These are phyloP conservation scores for Scrobipalpa atriplicella DNA, from an alignment of 2,888 invertebrate species.

Conservation along the genomic window DNA sequence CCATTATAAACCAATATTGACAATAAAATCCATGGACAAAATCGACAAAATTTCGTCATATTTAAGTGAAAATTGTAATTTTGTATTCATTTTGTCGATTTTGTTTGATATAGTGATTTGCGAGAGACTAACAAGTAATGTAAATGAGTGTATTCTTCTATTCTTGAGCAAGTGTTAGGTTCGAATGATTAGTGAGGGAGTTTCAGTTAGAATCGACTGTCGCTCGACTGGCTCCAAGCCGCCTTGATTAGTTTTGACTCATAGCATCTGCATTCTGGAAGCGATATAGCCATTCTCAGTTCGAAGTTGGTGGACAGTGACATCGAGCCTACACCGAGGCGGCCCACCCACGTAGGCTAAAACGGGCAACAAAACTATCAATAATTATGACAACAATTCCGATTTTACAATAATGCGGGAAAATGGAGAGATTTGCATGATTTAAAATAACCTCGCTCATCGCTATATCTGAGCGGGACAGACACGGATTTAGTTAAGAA, in stretches of 20 bases:
- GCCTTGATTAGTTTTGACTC: neutral
- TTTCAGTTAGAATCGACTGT: neutral
- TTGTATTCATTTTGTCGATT: conserved; percentile 15
- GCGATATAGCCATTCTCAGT: neutral
- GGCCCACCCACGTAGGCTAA: neutral
- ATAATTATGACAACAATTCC: neutral
- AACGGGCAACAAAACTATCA: conserved; percentile 14
- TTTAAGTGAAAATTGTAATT: neutral
- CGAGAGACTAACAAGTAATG: neutral
- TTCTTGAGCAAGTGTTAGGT: neutral
- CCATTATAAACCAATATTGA: neutral
- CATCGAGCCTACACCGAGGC: neutral
- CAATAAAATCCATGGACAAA: conserved; percentile 9
- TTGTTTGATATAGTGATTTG: neutral
- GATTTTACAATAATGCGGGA: neutral
- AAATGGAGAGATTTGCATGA: neutral
- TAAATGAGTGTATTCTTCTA: neutral
- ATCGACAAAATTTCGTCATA: conserved; percentile 9
- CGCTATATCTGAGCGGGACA: conserved; percentile 1
- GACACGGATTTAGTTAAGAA: neutral
- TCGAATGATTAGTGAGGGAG: neutral
- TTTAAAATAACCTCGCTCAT: too few relatives aligned
- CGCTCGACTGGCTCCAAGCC: neutral
- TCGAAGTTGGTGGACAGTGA: neutral
- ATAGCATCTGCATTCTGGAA: conserved; percentile 8